phyloP scores from a whole-genome alignment of 2,113 vertebrate genomes.

The Perca flavescens region DNA sequence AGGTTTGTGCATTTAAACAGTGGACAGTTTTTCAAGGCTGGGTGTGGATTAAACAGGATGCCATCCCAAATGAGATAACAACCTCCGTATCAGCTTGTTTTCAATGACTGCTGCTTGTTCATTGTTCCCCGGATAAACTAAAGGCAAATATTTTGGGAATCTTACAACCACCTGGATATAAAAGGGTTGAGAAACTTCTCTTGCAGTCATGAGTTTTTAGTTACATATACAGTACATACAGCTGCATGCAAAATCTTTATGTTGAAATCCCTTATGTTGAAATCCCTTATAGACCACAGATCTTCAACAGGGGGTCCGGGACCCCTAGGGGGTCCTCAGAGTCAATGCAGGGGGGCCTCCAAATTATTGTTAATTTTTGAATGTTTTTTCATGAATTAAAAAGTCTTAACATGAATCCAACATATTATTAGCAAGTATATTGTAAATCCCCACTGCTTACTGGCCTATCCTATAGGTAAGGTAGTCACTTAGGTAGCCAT shows the following conservation, averaged over 20 bases:
- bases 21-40: not conserved
- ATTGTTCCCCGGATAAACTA: not conserved
- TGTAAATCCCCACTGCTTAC: too few relatives aligned
- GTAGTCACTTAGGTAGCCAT: too few relatives aligned
- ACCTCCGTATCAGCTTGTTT: not conserved
- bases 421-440: too few relatives aligned
- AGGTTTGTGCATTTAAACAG: not conserved
- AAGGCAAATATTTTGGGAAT: not conserved
- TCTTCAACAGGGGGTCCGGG: too few relatives aligned
- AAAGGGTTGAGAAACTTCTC: not conserved
- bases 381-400: too few relatives aligned
- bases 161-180: not conserved
- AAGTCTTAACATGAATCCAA: too few relatives aligned
- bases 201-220: not conserved
- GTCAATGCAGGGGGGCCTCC: too few relatives aligned
- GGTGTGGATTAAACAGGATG: not conserved
- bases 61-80: slow-evolving; percentile 1
- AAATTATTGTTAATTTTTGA: too few relatives aligned
- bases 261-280: slow-evolving; percentile 25
- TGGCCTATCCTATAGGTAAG: too few relatives aligned
- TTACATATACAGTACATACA: slow-evolving; percentile 15
- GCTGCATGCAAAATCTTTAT: slow-evolving; percentile 18
- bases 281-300: too few relatives aligned
- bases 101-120: not conserved
- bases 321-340: too few relatives aligned